These are phyloP conservation scores for Agrilus biguttatus DNA, from an alignment of 2,888 invertebrate genomes.

Conservation along the genomic window DNA sequence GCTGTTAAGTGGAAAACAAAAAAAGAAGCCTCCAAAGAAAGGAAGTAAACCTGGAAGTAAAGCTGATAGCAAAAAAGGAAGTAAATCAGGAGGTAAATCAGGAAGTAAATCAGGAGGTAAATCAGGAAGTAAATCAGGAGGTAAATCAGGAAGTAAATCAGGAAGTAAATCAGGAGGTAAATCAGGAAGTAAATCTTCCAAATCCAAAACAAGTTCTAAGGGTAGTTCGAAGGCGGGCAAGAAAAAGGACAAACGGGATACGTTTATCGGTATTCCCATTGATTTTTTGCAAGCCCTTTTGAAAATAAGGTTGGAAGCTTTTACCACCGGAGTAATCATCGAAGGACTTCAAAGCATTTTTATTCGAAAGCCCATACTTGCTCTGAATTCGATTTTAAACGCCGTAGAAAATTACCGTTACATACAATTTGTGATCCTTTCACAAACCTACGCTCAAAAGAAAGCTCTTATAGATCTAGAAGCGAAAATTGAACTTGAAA, in stretches of 20 bases:
- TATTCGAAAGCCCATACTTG: conserved; percentile 14
- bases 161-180: too few species aligned
- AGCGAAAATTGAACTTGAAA: conserved; percentile 3
- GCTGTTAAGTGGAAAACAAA: conserved; percentile 12
- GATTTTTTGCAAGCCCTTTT: conserved; percentile 17
- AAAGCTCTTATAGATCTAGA: conserved; percentile 1
- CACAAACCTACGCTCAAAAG: conserved; percentile 5
- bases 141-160: conserved; percentile 6
- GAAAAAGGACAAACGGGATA: conserved; percentile 7
- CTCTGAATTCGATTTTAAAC: conserved; percentile 18
- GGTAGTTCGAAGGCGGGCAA: conserved; percentile 6
- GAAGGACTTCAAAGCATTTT: conserved; percentile 24
- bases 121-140: conserved; percentile 3
- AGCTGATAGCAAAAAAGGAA: conserved; percentile 5
- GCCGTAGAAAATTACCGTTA: conserved; percentile 19
- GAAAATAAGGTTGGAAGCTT: conserved; percentile 11
- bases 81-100: conserved; percentile 4
- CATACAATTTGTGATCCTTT: conserved; percentile 20
- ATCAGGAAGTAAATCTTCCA: conserved; percentile 5
- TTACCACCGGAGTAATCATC: conserved; percentile 18
- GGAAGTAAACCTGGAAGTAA: conserved; percentile 2
- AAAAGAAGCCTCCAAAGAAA: conserved; percentile 7
- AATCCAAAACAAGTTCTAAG: conserved; percentile 5
- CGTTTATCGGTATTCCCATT: conserved; percentile 18
- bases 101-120: conserved; percentile 3